Base-by-base conservation (phyloP, 2,888 invertebrate species). In the Cylloceria caligata region DNA sequence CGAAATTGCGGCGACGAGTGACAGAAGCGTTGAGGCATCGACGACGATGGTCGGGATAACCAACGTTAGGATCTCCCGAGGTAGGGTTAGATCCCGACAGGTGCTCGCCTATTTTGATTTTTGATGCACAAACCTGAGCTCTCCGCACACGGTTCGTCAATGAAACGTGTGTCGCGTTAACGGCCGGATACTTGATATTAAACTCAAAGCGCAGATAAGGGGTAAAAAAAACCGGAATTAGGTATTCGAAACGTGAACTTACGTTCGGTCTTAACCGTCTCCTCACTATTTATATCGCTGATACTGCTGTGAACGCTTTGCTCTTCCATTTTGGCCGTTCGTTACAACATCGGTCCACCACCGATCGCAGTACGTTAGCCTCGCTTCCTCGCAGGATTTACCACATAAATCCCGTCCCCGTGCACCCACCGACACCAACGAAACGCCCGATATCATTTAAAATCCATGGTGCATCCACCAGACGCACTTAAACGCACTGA, bases 221-320 rank as follows among this genome's bases (percentile, higher is more conserved):
- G 21, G 19, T 16, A 30, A 45, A 39, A 57, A 67, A 34, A 71
- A 75, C 11, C 39, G 21, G 83, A 83, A 91, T n/a, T 6, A 57
- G 34, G n/a, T 57, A 30, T 27, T 13, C 27, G 24, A 24, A 55
- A 27, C 27, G 55, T 34, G 34, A n/a, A 57, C 91, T 92, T 90
- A 91, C 91, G 87, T 83, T 92, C 92, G 84, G 83, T 90, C 88
- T 87, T 92, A 82, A 88, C 87, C 84, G 89, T 87, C 87, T 92
- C 92, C 88, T 92, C 92, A 91, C 92, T 92, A 92, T 92, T 92
- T 92, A 92, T 92, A 92, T 92, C 92, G 89, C 91, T 92, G 90
- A 91, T 92, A 90, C 91, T 92, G 89, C 92, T 90, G 87, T 91
- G 91, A 88, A 91, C 91, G 88, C 90, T 91, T 88, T 89, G 91